Evolutionary conservation across 2,888 invertebrate species (phyloP).

Genomic region (Agrotis puta): DNA sequence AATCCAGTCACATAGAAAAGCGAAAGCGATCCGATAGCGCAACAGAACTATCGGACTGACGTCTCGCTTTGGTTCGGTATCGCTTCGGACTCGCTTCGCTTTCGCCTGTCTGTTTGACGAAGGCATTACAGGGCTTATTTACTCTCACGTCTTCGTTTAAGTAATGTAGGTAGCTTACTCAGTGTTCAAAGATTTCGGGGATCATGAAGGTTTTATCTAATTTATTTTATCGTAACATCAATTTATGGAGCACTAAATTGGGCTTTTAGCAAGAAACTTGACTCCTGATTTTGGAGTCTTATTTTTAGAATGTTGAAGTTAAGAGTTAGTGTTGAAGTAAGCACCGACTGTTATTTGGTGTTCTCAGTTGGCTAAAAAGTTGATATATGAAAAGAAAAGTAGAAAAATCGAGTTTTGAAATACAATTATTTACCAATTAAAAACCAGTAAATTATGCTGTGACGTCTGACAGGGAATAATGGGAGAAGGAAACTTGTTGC

Average conservation of each 20-base stretch:
- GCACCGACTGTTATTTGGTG: background rate
- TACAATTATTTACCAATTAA: no score
- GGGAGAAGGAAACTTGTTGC: no score
- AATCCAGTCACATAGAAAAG: no score
- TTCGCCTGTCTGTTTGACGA: no score
- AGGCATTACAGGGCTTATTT: background rate
- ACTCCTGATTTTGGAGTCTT: background rate
- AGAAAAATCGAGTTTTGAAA: no score
- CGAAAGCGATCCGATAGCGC: no score
- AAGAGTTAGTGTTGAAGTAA: background rate
- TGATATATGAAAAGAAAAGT: background rate
- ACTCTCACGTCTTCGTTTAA: conserved; percentile 23
- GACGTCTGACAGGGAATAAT: no score
- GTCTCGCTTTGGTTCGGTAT: no score
- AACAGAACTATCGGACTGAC: no score
- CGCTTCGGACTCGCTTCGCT: no score
- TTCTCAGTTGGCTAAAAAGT: background rate
- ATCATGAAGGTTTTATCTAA: conserved; percentile 20
- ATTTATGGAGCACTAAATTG: conserved; percentile 11
- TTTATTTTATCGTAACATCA: conserved; percentile 36
- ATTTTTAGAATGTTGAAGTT: background rate
- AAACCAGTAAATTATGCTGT: no score
- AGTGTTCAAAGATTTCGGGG: conserved; percentile 33
- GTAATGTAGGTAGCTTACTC: conserved; percentile 1
- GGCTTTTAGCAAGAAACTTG: background rate